Base-by-base conservation (phyloP, 2,888 invertebrate genomes). In the Pyrgus malvae region DNA sequence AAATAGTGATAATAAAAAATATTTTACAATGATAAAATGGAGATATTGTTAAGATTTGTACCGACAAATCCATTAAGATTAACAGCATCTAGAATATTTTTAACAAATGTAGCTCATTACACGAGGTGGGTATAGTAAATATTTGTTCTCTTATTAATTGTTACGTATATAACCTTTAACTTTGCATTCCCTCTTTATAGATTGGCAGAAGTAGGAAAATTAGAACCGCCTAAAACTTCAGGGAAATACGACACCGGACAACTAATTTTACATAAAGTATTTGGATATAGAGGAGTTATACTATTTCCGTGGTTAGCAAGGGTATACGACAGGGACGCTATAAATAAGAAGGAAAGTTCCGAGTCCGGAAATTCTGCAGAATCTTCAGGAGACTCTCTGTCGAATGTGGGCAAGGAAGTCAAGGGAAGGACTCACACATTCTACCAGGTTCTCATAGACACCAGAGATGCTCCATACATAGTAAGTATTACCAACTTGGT, bases 361-460 rank as follows among this genome's bases (percentile, higher is more conserved):
- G 87, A 88, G 48, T 50, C 80, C 27, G 60, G 80, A 3, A 65
- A 69, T 25, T 49, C 69, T n/a, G 37, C 72, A 2, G 84, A 85
- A 23, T 63, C 70, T 9, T 69, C 81, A 14, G 81, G 79, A 35
- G 89, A 89, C 64, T 76, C 81, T 46, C 65, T 88, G 44, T 87
- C 90, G 8, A 90, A 80, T 63, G 94, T 94, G 11, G 94, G 95
- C 23, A 96, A 96, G 76, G 97, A 97, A 86, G 96, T 97, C 7
- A 96, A 97, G 82, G 97, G 98, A 41, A 93, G 94, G 76, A 96
- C 97, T 5, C 97, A 98, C 72, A 96, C 98, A 31, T 99, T 98
- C 82, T 99, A 99, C 83, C 99, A 99, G 92, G 99, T 98, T 35
- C 91, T 99, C 35, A 99, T 99, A 66, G 99, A 99, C 83, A 96